These are phyloP conservation scores for Perodicticus potto DNA, from an alignment of 2,797 vertebrate genomes.

Conservation along the genomic window DNA sequence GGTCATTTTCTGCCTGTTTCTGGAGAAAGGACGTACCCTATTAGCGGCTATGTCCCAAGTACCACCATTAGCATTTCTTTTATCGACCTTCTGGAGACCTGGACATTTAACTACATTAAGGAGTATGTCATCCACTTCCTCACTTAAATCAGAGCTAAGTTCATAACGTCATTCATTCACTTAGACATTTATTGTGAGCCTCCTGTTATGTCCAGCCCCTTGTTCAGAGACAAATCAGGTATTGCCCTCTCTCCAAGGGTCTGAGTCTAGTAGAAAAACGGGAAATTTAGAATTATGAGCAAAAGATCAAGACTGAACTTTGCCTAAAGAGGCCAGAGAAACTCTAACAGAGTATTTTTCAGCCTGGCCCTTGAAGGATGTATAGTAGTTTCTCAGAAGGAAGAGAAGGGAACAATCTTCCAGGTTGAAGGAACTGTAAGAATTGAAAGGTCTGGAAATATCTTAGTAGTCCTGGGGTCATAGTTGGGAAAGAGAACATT, in stretches of 20 bases:
- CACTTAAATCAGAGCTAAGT: not conserved
- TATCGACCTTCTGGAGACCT: not conserved
- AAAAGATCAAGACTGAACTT: not conserved
- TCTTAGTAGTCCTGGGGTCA: not conserved
- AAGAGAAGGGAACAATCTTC: not conserved
- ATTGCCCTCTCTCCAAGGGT: not conserved
- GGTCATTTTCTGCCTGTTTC: not conserved
- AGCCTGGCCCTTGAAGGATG: not conserved
- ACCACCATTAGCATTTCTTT: not conserved
- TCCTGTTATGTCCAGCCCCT: not conserved
- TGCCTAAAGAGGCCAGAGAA: not conserved
- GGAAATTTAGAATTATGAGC: not conserved
- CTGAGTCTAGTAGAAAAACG: not conserved
- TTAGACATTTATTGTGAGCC: not conserved
- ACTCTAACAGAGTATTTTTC: not conserved
- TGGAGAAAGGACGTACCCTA: not conserved
- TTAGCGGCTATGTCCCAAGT: not conserved
- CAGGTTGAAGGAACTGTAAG: not conserved
- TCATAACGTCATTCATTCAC: not conserved
- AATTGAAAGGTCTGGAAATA: not conserved
- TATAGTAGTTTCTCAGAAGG: slow-evolving; percentile 22
- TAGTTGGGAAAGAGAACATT: not conserved
- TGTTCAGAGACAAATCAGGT: not conserved
- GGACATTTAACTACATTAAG: not conserved
- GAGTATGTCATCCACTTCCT: not conserved